phyloP scores from a whole-genome alignment of 2,888 invertebrate genomes.

The Marasmarcha lunaedactyla region DNA sequence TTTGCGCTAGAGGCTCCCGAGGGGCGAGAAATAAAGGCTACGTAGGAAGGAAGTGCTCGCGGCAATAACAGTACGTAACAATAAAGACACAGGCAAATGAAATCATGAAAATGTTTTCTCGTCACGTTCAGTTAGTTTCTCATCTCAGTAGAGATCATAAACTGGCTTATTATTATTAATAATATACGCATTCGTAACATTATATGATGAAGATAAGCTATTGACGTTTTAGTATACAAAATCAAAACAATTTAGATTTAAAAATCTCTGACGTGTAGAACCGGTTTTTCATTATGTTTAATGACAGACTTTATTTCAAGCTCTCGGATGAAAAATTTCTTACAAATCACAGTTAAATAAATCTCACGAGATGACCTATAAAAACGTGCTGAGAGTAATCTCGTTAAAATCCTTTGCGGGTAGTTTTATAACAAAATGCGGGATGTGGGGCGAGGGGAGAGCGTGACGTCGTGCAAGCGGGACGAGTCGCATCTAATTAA shows the following conservation, averaged over 20 bases:
- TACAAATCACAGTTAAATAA: slow-evolving; percentile 53
- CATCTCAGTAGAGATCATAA: background rate
- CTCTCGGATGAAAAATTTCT: slow-evolving; percentile 43
- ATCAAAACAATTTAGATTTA: too few species aligned
- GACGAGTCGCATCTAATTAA: slow-evolving; percentile 49
- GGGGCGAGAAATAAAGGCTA: slow-evolving; percentile 47
- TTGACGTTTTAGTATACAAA: too few species aligned
- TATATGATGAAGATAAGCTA: too few species aligned
- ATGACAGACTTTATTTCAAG: slow-evolving; percentile 51
- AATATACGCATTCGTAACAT: too few species aligned
- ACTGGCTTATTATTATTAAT: too few species aligned
- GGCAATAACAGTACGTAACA: slow-evolving; percentile 25
- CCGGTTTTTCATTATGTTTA: too few species aligned
- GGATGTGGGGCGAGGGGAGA: slow-evolving; percentile 14
- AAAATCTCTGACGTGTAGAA: too few species aligned
- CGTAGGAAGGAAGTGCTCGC: slow-evolving; percentile 37
- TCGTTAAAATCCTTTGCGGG: slow-evolving; percentile 59
- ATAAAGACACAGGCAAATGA: slow-evolving; percentile 29
- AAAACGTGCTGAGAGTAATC: slow-evolving; percentile 48
- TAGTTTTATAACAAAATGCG: slow-evolving; percentile 40
- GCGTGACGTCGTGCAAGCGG: slow-evolving; percentile 26
- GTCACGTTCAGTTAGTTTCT: slow-evolving; percentile 1
- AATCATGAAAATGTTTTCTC: slow-evolving; percentile 19
- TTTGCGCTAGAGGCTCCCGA: slow-evolving; percentile 47
- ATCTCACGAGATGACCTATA: slow-evolving; percentile 58